Conservation (phyloP, 2,888 invertebrate species). For the Dasysyrphus tricinctus region DNA sequence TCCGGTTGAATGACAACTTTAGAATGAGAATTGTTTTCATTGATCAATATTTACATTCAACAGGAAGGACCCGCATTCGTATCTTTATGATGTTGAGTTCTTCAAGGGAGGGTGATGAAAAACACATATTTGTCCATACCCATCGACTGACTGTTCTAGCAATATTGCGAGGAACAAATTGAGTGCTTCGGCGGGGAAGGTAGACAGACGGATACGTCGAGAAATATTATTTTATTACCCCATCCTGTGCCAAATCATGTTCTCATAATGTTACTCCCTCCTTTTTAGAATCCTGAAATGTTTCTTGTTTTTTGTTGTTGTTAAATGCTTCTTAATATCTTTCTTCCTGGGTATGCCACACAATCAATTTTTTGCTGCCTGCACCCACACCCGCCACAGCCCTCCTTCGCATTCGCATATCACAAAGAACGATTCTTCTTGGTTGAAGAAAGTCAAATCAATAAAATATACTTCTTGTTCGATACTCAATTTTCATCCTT, state of each 20-base stretch:
- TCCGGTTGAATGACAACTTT: slow-evolving; percentile 17
- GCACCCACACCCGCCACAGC: background rate
- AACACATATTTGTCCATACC: slow-evolving; percentile 16
- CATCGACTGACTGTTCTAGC: background rate
- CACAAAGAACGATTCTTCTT: background rate
- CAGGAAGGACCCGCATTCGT: slow-evolving; percentile 1
- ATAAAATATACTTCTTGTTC: slow-evolving; percentile 38
- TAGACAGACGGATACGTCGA: slow-evolving; percentile 26
- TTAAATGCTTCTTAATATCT: slow-evolving; percentile 27
- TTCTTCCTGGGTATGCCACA: slow-evolving; percentile 22
- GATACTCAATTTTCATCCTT: slow-evolving; percentile 63
- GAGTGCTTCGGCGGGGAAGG: background rate
- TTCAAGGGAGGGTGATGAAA: background rate
- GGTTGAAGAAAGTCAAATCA: slow-evolving; percentile 47
- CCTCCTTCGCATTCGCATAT: background rate
- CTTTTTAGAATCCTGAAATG: background rate
- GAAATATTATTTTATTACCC: slow-evolving; percentile 53
- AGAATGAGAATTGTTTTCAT: slow-evolving; percentile 21
- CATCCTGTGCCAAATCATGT: slow-evolving; percentile 48
- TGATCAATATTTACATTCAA: slow-evolving; percentile 10
- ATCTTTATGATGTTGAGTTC: background rate
- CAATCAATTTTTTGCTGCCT: slow-evolving; percentile 16
- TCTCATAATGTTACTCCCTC: slow-evolving; percentile 10
- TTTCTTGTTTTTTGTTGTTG: background rate
- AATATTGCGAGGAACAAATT: slow-evolving; percentile 6